phyloP scores from a whole-genome alignment of 2,888 invertebrate species.

The Ophioninae sp. region DNA sequence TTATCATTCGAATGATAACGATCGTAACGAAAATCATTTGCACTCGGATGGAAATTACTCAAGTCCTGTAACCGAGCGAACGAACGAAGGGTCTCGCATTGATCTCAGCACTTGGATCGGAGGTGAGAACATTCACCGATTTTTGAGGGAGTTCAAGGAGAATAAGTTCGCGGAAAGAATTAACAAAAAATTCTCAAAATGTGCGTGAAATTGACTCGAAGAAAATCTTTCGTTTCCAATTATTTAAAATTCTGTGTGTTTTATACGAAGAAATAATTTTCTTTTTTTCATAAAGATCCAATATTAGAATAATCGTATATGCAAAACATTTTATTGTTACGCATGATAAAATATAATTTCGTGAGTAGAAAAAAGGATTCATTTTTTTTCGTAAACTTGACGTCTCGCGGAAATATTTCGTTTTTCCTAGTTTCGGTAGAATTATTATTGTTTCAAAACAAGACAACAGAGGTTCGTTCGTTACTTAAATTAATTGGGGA shows the following conservation, averaged over 20 bases:
- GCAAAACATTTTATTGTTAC: background rate
- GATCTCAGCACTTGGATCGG: constrained; percentile 87
- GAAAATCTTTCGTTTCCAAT: too few relatives aligned
- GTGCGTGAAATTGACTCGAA: too few relatives aligned
- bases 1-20: constrained; percentile 70
- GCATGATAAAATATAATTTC: background rate
- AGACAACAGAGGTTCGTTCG: constrained; percentile 47
- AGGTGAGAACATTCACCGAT: constrained; percentile 79
- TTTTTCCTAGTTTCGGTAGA: background rate
- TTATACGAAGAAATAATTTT: background rate
- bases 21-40: constrained; percentile 79
- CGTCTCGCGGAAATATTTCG: background rate
- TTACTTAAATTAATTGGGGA: constrained; percentile 32
- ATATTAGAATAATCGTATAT: background rate
- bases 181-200: background rate
- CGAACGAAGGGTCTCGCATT: constrained; percentile 83
- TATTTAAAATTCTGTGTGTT: too few relatives aligned
- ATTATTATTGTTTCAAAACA: background rate
- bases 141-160: constrained; percentile 13
- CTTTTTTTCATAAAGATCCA: background rate
- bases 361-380: background rate
- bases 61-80: constrained; percentile 81
- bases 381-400: too few relatives aligned
- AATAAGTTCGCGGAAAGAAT: background rate
- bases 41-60: constrained; percentile 69